Percentiles rank a stretch among this genome's conserved stretches.
These are phyloP conservation scores for Dryoscopus gambensis DNA, from an alignment of 2,113 vertebrate species.

Conservation along the genomic window DNA sequence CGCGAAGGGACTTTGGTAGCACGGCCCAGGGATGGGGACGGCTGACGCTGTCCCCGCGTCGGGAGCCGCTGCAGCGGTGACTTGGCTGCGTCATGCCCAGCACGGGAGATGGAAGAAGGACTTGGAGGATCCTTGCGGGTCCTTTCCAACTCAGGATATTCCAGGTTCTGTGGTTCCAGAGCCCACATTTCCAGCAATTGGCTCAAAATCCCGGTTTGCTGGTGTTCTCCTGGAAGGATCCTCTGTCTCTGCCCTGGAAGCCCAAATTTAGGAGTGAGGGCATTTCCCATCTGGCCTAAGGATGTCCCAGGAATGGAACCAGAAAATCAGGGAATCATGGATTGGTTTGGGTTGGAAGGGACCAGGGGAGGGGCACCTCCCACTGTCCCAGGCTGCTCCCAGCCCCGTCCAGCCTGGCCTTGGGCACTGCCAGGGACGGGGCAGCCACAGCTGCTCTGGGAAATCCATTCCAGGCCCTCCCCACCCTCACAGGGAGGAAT, in stretches of 20 bases:
- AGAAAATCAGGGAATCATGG: background rate
- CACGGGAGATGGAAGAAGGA: background rate
- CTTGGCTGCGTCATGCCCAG: accelerated
- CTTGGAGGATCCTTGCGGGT: background rate
- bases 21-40: background rate
- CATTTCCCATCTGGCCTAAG: background rate
- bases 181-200: background rate
- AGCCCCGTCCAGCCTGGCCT: background rate
- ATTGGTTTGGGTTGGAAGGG: background rate
- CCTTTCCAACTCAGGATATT: background rate
- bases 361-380: background rate
- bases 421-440: background rate
- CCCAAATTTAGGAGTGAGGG: background rate
- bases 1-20: accelerated
- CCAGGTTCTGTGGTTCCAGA: background rate
- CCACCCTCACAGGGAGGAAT: background rate
- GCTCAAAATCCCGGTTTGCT: background rate
- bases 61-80: accelerated
- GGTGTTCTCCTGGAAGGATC: background rate
- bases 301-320: background rate
- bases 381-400: background rate
- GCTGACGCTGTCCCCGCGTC: accelerated
- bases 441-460: background rate
- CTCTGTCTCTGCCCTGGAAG: background rate
- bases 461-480: background rate